These are phyloP conservation scores for Homarus americanus DNA, from an alignment of 1,140 invertebrate genomes.

Conservation along the genomic window DNA sequence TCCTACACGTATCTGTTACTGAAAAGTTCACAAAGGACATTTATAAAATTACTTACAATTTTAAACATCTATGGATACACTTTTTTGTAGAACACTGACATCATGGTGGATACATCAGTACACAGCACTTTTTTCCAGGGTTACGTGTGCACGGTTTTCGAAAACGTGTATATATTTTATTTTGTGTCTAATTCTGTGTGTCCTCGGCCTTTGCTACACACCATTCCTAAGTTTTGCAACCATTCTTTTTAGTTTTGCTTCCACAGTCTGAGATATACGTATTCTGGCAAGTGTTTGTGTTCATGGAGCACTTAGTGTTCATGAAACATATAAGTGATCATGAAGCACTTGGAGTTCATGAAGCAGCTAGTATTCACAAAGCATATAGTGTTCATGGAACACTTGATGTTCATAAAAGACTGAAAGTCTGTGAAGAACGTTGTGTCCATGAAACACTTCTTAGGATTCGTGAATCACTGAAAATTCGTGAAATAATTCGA, in stretches of 20 bases:
- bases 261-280: slow-evolving; percentile 54
- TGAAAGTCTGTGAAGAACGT: not conserved
- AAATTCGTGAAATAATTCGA: no score
- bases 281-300: slow-evolving; percentile 25
- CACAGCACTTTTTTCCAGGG: slow-evolving; percentile 62
- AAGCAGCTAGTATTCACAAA: not conserved
- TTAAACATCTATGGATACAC: slow-evolving; percentile 73
- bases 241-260: slow-evolving; percentile 28
- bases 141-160: slow-evolving; percentile 40
- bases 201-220: slow-evolving; percentile 37
- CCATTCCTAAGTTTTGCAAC: slow-evolving; percentile 44
- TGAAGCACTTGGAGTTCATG: not conserved
- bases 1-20: slow-evolving; percentile 60
- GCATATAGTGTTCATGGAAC: not conserved
- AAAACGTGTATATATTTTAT: not conserved
- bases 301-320: not conserved
- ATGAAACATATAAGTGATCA: not conserved
- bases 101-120: slow-evolving; percentile 69
- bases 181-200: slow-evolving; percentile 36
- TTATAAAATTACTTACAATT: slow-evolving; percentile 74
- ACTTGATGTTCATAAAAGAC: not conserved
- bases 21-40: slow-evolving; percentile 72
- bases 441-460: not conserved
- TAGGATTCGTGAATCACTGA: not conserved
- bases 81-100: slow-evolving; percentile 71